These are phyloP conservation scores for Dryas iulia DNA, from an alignment of 1,140 invertebrate species.

Conservation along the genomic window DNA sequence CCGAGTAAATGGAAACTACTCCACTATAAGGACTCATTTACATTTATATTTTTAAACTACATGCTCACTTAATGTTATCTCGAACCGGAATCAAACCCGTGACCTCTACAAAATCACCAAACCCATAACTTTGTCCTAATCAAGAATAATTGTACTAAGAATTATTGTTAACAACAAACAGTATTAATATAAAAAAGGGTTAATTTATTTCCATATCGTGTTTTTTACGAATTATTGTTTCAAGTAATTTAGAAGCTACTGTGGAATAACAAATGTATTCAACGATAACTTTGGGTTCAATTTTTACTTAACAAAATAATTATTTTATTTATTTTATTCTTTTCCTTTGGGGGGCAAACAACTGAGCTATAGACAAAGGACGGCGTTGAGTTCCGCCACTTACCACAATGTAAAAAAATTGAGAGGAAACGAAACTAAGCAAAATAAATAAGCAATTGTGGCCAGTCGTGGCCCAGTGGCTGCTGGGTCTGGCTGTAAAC, in stretches of 20 bases:
- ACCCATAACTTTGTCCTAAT: background rate
- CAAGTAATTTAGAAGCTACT: background rate
- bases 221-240: background rate
- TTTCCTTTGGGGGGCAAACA: no score
- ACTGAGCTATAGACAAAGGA: no score
- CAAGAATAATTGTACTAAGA: conserved; percentile 3
- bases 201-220: background rate
- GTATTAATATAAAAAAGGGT: background rate
- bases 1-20: no score
- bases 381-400: background rate
- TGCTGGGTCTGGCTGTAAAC: no score
- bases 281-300: background rate
- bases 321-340: no score
- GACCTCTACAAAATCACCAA: background rate
- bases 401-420: background rate
- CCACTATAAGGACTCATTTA: no score
- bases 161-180: background rate
- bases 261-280: background rate
- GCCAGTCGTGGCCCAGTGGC: no score
- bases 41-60: no score
- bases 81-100: background rate
- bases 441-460: no score
- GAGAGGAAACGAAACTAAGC: no score
- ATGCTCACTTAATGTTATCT: background rate
- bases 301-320: no score